These are phyloP conservation scores for Sardinella longiceps DNA, from an alignment of 2,797 vertebrate genomes.

Conservation along the genomic window DNA sequence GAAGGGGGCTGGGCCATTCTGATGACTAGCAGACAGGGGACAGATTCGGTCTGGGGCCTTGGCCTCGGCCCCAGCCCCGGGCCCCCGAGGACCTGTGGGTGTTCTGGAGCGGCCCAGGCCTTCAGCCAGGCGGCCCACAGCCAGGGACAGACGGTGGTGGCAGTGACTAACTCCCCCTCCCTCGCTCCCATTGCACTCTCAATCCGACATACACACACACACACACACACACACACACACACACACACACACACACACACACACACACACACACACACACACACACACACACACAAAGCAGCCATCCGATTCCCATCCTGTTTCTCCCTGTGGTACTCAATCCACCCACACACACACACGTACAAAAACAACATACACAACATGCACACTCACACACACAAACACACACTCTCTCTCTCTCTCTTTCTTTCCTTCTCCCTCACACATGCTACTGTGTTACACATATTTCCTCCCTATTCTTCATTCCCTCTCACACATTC, in stretches of 20 bases:
- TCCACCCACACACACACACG: neutral
- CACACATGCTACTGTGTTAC: neutral
- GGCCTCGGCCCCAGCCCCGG: neutral
- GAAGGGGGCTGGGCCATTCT: neutral
- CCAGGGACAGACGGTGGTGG: slow-evolving; percentile 23
- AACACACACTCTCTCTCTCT: too few relatives aligned
- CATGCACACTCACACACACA: neutral
- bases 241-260: neutral
- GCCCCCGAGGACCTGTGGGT: slow-evolving; percentile 14
- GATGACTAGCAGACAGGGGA: slow-evolving; percentile 7
- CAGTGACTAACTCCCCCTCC: neutral
- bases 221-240: neutral
- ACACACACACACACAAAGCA: neutral
- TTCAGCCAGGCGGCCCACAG: neutral
- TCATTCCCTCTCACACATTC: neutral
- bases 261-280: neutral
- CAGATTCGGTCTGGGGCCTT: slow-evolving; percentile 14
- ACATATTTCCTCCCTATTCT: neutral
- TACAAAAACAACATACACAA: neutral
- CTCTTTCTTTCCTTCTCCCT: too few relatives aligned
- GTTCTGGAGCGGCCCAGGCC: neutral
- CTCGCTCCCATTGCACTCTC: neutral
- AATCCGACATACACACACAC: neutral
- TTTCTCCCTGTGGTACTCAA: slow-evolving; percentile 5
- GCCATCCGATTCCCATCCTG: neutral